Percentiles rank a stretch among this genome's conserved stretches.
Evolutionary conservation across 2,113 vertebrate genomes (phyloP).

Genomic region (Grammomys dolichurus): DNA sequence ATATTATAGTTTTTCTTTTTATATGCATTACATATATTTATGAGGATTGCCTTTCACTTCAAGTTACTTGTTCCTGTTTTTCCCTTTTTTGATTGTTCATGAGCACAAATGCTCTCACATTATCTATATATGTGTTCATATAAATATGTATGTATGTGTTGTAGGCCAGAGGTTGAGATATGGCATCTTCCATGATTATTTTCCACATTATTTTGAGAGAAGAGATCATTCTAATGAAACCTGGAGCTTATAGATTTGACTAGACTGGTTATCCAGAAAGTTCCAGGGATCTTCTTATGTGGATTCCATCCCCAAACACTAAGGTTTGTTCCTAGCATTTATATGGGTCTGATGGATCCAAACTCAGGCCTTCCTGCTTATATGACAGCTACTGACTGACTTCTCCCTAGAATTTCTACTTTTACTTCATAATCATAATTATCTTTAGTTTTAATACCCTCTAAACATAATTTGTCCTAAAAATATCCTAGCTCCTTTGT

Average conservation of each 20-base stretch:
- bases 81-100: background rate
- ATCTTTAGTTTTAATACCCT: background rate
- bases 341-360: background rate
- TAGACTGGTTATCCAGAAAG: background rate
- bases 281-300: background rate
- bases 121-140: background rate
- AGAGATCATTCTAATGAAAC: background rate
- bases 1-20: background rate
- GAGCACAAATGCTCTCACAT: too few species aligned
- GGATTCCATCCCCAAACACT: background rate
- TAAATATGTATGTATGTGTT: background rate
- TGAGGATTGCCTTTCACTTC: background rate
- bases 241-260: background rate
- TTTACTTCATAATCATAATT: background rate
- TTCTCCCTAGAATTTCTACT: background rate
- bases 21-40: background rate
- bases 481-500: background rate
- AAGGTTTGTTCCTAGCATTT: background rate
- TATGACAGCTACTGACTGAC: background rate
- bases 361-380: background rate
- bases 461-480: background rate
- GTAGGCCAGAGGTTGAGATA: background rate
- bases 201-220: background rate
- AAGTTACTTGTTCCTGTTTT: background rate
- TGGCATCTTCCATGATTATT: background rate